Percentiles rank a stretch among this genome's conserved stretches.
phyloP scores from a whole-genome alignment of 2,113 vertebrate species.

The Ivindomyrus marchei region DNA sequence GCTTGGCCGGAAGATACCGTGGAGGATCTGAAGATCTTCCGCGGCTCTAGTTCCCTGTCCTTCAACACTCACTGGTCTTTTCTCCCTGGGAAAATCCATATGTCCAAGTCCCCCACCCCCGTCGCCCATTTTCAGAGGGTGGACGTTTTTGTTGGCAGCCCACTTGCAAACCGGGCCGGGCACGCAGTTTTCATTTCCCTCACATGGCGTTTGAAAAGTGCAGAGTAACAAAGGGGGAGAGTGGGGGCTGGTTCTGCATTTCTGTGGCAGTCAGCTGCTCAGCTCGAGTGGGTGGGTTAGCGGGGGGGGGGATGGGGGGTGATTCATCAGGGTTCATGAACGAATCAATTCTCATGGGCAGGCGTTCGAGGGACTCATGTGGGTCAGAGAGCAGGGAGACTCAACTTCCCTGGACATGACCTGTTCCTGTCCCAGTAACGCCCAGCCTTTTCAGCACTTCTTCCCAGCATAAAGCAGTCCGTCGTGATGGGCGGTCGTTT shows the following conservation, averaged over 20 bases:
- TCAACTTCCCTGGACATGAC: background rate
- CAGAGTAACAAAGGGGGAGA: background rate
- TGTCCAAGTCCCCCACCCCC: background rate
- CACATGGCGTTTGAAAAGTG: background rate
- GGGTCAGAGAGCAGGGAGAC: background rate
- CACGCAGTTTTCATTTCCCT: background rate
- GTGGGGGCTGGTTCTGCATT: background rate
- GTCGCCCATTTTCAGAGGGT: background rate
- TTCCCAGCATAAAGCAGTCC: background rate
- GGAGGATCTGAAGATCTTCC: background rate
- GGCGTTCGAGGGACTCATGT: background rate
- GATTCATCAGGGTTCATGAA: conserved; percentile 6
- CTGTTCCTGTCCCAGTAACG: background rate
- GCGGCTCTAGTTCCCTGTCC: background rate
- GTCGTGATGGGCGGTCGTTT: background rate
- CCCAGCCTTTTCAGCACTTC: background rate
- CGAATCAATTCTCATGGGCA: background rate
- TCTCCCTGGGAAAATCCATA: background rate
- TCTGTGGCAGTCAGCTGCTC: background rate
- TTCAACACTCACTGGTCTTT: background rate
- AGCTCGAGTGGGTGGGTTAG: background rate
- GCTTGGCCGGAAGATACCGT: background rate
- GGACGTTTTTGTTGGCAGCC: background rate
- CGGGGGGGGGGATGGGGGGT: background rate
- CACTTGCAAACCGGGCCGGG: background rate